Conservation (phyloP, 35 echinoderm and acorn worm genomes). For the Lytechinus variegatus region DNA sequence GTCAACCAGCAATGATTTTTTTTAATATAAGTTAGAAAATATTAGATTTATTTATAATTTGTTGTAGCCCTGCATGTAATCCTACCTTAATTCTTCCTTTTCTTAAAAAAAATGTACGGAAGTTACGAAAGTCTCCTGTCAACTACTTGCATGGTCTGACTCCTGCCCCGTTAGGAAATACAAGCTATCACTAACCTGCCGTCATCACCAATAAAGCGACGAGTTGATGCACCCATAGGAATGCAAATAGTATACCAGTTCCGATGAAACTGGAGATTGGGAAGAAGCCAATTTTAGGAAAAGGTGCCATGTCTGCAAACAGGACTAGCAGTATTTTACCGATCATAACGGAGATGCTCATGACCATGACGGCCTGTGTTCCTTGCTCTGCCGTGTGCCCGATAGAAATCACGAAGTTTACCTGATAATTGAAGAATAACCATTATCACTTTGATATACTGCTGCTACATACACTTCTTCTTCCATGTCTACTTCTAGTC, state of each 20-base stretch:
- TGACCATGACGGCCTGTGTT: background rate
- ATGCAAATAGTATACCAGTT: background rate
- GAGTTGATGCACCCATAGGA: background rate
- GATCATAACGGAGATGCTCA: background rate
- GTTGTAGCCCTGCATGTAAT: too few species aligned
- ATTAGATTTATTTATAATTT: too few species aligned
- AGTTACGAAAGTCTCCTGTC: too few species aligned
- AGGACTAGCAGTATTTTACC: background rate
- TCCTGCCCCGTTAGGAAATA: too few species aligned
- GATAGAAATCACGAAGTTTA: background rate
- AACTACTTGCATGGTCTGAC: too few species aligned
- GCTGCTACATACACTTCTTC: too few species aligned
- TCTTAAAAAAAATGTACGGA: too few species aligned
- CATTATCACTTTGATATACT: background rate
- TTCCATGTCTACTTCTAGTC: background rate
- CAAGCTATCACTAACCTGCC: background rate
- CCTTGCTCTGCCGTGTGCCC: background rate
- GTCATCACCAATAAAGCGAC: background rate
- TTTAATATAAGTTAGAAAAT: too few species aligned
- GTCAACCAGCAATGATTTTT: too few species aligned
- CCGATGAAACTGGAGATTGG: background rate
- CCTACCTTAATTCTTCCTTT: too few species aligned
- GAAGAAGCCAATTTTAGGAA: slow-evolving; percentile 26
- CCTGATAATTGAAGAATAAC: background rate
- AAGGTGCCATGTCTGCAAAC: background rate